Evolutionary conservation across 1,140 invertebrate genomes (phyloP).

Genomic region (Chelonus insularis): DNA sequence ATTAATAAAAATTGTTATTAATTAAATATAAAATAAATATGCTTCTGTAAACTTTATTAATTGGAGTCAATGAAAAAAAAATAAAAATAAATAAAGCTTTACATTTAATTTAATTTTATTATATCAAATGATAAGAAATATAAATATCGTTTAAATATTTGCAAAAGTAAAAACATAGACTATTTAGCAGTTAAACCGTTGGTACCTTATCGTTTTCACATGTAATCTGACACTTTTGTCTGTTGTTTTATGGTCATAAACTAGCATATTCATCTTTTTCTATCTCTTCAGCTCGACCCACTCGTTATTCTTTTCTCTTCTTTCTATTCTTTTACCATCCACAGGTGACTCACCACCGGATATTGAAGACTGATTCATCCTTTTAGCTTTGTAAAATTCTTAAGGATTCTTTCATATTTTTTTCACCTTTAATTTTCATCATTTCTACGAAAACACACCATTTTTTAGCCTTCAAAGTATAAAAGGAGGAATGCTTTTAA

Average conservation of each 20-base stretch:
- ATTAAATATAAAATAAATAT: too few relatives aligned
- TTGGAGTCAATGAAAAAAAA: too few relatives aligned
- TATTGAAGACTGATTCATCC: constrained; percentile 24
- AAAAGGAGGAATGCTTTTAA: neutral
- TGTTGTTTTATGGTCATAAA: neutral
- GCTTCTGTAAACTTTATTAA: too few relatives aligned
- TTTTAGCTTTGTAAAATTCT: constrained; percentile 12
- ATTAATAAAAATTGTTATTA: too few relatives aligned
- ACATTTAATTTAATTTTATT: too few relatives aligned
- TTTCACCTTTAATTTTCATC: neutral
- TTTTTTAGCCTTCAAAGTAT: neutral
- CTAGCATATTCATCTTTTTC: neutral
- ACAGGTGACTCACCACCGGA: constrained; percentile 25
- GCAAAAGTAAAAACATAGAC: neutral
- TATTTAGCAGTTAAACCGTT: neutral
- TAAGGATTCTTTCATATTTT: constrained; percentile 4
- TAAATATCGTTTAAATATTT: neutral
- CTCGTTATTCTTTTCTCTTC: neutral
- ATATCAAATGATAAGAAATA: too few relatives aligned
- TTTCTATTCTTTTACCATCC: neutral
- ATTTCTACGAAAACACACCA: neutral
- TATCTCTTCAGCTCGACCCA: neutral
- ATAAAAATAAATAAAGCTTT: too few relatives aligned
- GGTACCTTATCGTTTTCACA: constrained; percentile 15
- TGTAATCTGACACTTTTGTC: constrained; percentile 17